Evolutionary conservation across 2,888 invertebrate species (phyloP).

Genomic region (Sabatieria punctata): DNA sequence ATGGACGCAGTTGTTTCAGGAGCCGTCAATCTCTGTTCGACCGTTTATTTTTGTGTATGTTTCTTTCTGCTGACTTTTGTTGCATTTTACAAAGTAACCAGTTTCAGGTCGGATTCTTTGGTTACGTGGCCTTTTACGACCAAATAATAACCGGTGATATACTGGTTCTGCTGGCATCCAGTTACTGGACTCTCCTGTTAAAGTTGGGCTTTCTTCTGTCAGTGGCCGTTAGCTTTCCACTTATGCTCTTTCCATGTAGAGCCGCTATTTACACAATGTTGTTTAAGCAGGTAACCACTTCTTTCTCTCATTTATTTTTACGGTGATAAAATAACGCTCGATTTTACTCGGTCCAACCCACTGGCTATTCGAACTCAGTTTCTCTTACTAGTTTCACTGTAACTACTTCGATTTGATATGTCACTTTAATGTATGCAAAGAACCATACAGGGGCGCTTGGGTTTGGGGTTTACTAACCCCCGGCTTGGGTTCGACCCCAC

Average conservation of each 20-base stretch:
- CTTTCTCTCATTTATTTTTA: no score
- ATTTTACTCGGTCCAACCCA: no score
- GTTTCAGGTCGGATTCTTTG: conserved; percentile 66
- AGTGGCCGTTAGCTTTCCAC: conserved; percentile 84
- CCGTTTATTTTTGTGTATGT: conserved; percentile 53
- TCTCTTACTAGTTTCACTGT: no score
- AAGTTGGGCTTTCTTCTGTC: conserved; percentile 87
- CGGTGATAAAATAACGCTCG: no score
- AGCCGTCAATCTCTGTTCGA: conserved; percentile 75
- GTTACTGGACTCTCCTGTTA: conserved; percentile 60
- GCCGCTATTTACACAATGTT: conserved; percentile 78
- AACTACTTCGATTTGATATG: no score
- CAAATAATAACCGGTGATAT: conserved; percentile 55
- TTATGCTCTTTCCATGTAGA: conserved; percentile 87
- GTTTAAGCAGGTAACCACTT: no score
- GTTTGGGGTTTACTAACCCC: no score
- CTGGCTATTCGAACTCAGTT: no score
- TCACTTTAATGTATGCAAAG: no score
- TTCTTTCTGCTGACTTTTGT: neutral
- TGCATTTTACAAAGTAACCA: neutral
- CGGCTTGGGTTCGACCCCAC: no score
- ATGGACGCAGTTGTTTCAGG: conserved; percentile 70
- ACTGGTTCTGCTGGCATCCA: conserved; percentile 61
- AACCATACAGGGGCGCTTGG: no score
- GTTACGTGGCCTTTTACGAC: conserved; percentile 71